phyloP scores from a whole-genome alignment of 2,797 vertebrate species.

The Sebastes glaucus region DNA sequence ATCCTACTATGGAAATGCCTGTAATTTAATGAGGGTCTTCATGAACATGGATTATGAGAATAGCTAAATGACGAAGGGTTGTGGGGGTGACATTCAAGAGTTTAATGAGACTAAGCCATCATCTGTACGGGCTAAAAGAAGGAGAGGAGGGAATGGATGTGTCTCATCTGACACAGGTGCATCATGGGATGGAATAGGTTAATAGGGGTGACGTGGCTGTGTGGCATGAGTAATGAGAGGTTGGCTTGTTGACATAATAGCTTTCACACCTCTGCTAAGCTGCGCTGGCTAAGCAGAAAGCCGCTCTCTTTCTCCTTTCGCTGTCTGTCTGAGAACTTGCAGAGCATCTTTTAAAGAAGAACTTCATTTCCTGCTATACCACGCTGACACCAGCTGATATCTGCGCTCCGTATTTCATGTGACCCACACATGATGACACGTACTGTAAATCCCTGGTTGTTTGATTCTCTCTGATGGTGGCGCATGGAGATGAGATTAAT shows the following conservation, averaged over 20 bases:
- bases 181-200: constrained; percentile 70
- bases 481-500: constrained; percentile 69
- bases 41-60: constrained; percentile 49
- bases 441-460: constrained; percentile 50
- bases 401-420: constrained; percentile 43
- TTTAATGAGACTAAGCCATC: constrained; percentile 56
- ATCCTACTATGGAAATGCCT: constrained; percentile 15
- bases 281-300: constrained; percentile 58
- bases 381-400: constrained; percentile 30
- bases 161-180: constrained; percentile 70
- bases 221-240: constrained; percentile 77
- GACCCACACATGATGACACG: constrained; percentile 57
- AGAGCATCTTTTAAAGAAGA: constrained; percentile 17
- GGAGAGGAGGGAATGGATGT: constrained; percentile 46
- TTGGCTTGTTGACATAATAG: constrained; percentile 76
- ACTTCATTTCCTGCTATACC: constrained; percentile 1
- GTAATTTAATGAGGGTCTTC: constrained; percentile 28
- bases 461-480: constrained; percentile 54
- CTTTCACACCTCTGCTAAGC: constrained; percentile 66
- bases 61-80: constrained; percentile 40
- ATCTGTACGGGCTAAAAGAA: constrained; percentile 15
- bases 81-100: constrained; percentile 38
- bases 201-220: constrained; percentile 74
- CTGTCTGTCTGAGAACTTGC: constrained; percentile 32
- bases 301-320: constrained; percentile 9